Conservation (phyloP, 1,140 invertebrate genomes). For the Kradibia gibbosae region DNA sequence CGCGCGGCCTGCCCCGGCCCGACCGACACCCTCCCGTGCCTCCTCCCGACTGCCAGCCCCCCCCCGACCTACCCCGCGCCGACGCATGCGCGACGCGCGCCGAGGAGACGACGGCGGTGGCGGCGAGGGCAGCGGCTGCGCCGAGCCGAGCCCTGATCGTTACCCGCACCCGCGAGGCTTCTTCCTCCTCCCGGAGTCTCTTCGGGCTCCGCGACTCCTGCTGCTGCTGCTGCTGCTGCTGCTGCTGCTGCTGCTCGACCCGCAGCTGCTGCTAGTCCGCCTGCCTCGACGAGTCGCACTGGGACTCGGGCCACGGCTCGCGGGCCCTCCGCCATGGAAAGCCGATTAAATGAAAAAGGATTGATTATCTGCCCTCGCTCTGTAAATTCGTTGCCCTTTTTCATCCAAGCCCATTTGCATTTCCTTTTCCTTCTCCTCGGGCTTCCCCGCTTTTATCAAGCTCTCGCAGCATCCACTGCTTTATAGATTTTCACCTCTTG, state of each 20-base stretch:
- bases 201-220: neutral
- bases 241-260: neutral
- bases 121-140: neutral
- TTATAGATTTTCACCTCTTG: neutral
- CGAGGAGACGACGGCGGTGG: neutral
- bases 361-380: neutral
- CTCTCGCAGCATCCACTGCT: neutral
- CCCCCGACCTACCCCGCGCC: neutral
- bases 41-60: neutral
- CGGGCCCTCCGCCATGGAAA: neutral
- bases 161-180: neutral
- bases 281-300: neutral
- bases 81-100: slow-evolving; percentile 13
- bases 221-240: neutral
- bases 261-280: neutral
- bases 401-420: no score
- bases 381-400: neutral
- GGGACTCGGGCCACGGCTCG: neutral
- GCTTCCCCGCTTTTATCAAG: neutral
- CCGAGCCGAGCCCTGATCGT: neutral
- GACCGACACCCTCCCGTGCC: neutral
- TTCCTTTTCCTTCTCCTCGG: neutral
- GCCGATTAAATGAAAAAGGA: neutral
- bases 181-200: neutral
- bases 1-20: neutral